Base-by-base conservation (phyloP, 2,888 invertebrate genomes). In the Ectemnius cavifrons region DNA sequence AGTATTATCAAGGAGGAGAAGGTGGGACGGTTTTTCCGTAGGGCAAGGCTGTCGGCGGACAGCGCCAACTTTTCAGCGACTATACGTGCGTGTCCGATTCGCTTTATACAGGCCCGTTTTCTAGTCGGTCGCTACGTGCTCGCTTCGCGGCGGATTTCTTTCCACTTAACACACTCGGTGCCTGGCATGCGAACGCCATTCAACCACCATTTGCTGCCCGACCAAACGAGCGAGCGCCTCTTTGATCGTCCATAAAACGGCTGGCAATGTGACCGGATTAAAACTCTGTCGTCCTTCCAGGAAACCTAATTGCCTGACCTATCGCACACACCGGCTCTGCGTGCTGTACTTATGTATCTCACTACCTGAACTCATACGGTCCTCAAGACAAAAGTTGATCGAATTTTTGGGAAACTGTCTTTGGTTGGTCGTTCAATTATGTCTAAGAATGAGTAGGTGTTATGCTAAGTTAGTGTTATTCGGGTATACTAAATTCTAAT, bases 121-220 rank as follows among this genome's bases (percentile, higher is more conserved):
- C 37, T 67, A 59, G 37, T 47, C 45, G 45, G 49, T 16, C 16
- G 69, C 52, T 62, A 71, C 65, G 60, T 57, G 68, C 56, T 60
- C 46, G 59, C 61, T 67, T 37, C 71, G 56, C 61, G 27, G 56
- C 46, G 37, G 63, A 66, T 75, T 75, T 75, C 63, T 75, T 69
- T 66, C 66, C 78, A 73, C 72, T 79, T 75, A 78, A 63, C 78
- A 67, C 79, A 57, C 64, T 52, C 47, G 52, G 62, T 13, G 45
- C n/a, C n/a, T 57, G 49, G 27, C 59, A 45, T 46, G 28, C 65
- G 65, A 69, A 52, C 63, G 62, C 66, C n/a, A 47, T 64, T 56
- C 63, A 37, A 49, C n/a, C 45, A 45, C 28, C 63, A 64, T 67
- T 71, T 67, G 56, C 47, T 60, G 61, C 47, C 52, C 60, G 57